Evolutionary conservation across 2,113 vertebrate genomes (phyloP).

Genomic region (Prolemur simus): DNA sequence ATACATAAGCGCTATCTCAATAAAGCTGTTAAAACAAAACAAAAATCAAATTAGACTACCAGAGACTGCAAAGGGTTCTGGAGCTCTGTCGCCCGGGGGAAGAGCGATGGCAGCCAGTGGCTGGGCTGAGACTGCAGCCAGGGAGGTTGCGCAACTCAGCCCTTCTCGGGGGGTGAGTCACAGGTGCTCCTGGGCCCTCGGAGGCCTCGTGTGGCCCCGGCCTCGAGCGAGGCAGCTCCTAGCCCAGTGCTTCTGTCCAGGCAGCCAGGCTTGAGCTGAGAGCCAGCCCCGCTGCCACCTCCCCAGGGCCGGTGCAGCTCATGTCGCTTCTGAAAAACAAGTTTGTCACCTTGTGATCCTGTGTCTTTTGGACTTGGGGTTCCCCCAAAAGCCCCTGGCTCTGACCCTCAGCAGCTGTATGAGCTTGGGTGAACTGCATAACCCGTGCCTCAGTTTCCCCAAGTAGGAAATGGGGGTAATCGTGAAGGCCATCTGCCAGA

Average conservation of each 20-base stretch:
- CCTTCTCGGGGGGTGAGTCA: too few species aligned
- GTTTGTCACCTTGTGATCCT: accelerated
- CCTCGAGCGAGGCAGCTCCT: accelerated
- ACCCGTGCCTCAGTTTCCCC: background rate
- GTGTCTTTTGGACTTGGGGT: background rate
- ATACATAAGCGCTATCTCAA: background rate
- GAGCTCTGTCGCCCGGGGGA: accelerated
- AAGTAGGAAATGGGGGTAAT: background rate
- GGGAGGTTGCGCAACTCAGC: accelerated
- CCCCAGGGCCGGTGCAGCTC: accelerated
- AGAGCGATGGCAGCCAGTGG: background rate
- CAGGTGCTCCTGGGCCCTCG: background rate
- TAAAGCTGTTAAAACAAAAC: background rate
- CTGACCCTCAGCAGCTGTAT: background rate
- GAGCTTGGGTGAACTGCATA: accelerated
- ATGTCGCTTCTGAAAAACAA: accelerated
- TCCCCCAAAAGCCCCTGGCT: background rate
- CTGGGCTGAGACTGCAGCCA: background rate
- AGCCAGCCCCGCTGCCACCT: accelerated
- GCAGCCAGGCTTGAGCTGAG: accelerated
- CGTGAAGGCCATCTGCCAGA: too few species aligned
- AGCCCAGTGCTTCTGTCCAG: accelerated
- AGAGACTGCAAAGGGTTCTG: background rate
- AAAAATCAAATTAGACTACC: background rate
- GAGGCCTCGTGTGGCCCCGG: accelerated